These are phyloP conservation scores for Ridgeia piscesae DNA, from an alignment of 1,140 invertebrate genomes.

Conservation along the genomic window DNA sequence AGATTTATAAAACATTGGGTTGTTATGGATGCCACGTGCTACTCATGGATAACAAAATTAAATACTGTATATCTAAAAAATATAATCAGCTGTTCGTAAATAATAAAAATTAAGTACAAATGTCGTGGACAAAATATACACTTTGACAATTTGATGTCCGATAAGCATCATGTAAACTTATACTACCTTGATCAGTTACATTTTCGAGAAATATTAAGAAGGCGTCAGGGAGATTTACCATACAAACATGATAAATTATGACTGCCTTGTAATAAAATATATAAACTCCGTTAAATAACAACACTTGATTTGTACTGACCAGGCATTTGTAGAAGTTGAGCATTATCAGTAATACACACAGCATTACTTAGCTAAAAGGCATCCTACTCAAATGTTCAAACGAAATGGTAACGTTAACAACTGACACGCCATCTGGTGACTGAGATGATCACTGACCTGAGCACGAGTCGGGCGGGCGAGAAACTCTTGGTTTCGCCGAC, in stretches of 20 bases:
- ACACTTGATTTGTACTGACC: background rate
- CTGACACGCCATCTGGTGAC: background rate
- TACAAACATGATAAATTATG: background rate
- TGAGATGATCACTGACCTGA: conserved; percentile 39
- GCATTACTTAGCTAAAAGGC: background rate
- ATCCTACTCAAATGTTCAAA: background rate
- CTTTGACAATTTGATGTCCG: no score
- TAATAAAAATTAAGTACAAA: no score
- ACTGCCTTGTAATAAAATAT: background rate
- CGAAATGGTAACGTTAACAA: background rate
- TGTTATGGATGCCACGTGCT: no score
- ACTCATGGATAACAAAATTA: no score
- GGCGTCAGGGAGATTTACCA: background rate
- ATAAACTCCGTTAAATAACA: background rate
- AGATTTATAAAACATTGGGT: no score
- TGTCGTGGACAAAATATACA: no score
- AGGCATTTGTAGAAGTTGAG: background rate
- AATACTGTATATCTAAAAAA: no score
- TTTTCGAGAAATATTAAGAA: background rate
- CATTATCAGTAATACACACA: background rate
- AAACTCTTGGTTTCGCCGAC: conserved; percentile 43
- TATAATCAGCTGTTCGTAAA: no score
- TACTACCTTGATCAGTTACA: no score
- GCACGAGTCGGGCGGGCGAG: conserved; percentile 43
- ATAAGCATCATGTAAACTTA: no score